Conservation (phyloP, 1,140 invertebrate species). For the Trichomalopsis sarcophagae region DNA sequence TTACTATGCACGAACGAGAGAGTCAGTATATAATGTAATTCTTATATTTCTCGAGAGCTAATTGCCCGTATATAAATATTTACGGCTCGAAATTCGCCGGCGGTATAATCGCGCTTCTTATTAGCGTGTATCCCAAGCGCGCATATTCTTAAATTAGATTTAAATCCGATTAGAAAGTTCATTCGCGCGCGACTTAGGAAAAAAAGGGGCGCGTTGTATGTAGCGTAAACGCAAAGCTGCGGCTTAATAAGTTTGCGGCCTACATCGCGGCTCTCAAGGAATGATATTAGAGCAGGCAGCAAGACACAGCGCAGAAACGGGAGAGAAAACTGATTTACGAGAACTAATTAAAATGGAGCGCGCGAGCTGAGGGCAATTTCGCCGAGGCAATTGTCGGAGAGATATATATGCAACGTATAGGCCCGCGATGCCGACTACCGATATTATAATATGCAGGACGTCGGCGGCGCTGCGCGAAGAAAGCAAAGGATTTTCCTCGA, state of each 20-base stretch:
- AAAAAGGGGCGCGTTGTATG: not conserved
- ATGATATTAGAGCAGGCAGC: conserved; percentile 1
- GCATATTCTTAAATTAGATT: conserved; percentile 1
- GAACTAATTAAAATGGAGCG: conserved; percentile 42
- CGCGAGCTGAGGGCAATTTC: not conserved
- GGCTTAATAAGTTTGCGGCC: not conserved
- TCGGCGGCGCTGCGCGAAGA: not conserved
- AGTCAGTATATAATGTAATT: not conserved
- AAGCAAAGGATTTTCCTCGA: conserved; percentile 17
- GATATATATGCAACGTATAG: conserved; percentile 30
- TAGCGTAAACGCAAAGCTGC: not conserved
- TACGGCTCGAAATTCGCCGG: not conserved
- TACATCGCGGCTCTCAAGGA: not conserved
- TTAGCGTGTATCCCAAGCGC: not conserved
- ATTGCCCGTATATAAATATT: not conserved
- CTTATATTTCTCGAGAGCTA: not conserved
- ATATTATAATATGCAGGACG: no score
- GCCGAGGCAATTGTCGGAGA: conserved; percentile 16
- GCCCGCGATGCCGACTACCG: no score
- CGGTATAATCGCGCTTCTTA: not conserved
- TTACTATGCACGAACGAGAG: not conserved
- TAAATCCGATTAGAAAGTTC: conserved; percentile 4
- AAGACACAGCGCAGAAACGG: not conserved
- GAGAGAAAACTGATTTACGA: conserved; percentile 35
- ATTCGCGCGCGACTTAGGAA: not conserved